Evolutionary conservation across 2,888 invertebrate species (phyloP), one percentile per base, ranked within the genome.

Genomic region (Leptopilina drosophilae): DNA sequence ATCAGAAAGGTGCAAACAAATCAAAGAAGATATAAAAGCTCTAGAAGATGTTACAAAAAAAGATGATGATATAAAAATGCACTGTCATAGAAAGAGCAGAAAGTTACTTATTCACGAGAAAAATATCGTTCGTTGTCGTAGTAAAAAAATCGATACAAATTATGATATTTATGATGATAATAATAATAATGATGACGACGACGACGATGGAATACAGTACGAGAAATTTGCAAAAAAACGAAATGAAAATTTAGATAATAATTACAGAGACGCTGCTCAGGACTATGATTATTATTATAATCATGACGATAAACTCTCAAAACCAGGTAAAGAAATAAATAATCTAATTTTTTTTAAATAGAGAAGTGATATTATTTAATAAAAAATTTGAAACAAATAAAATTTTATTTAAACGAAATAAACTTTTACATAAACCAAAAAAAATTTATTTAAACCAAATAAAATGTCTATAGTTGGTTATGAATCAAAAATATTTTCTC

Each of bases 191-290:
- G 33, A 33, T 33, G 33, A 33, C 33, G 33, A 33, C 5, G 33
- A 20, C 20, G 20, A 20, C 33, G 33, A 33, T 33, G 33, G 33
- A 33, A 2, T 33, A 33, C 3, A 66, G 46, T 66, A 42, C 11
- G 46, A 5, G 15, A 66, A 46, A 46, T 66, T 20, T 5, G 42
- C 42, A n/a, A n/a, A 7, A 0, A n/a, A n/a, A 8, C 11, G 14
- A 42, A 66, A 42, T n/a, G n/a, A 66, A 15, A 66, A 66, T n/a
- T 66, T 15, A 14, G 11, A 64, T 42, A 46, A 49, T 65, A 67
- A 81, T 15, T 82, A 85, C 11, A 82, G 85, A 7, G 9, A 46
- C 46, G 46, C 46, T 46, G 46, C 46, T 9, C 49, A 65, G 40
- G 40, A 65, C n/a, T 40, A 80, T 81, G 65, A 78, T 80, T 42